Conservation (phyloP, 2,797 vertebrate genomes). For the Pteropus rufus region DNA sequence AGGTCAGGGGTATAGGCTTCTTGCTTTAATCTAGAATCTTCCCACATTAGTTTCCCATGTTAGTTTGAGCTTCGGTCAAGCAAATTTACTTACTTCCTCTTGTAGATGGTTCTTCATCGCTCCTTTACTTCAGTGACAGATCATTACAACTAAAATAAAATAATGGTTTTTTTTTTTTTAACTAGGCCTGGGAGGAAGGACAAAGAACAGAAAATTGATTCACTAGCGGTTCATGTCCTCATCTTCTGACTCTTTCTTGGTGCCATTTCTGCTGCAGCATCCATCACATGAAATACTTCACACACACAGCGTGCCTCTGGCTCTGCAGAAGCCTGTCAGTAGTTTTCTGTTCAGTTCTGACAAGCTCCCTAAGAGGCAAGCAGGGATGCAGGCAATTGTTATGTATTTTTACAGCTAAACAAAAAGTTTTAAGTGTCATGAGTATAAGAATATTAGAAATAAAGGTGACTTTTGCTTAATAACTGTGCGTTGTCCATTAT, state of each 20-base stretch:
- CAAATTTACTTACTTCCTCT: neutral
- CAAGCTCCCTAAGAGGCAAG: neutral
- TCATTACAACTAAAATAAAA: neutral
- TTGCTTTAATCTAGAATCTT: neutral
- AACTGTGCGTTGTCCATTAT: neutral
- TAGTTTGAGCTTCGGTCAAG: neutral
- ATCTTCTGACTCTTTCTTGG: neutral
- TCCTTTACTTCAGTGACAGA: neutral
- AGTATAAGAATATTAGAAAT: neutral
- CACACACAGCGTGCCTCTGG: neutral
- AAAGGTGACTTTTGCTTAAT: neutral
- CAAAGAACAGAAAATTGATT: neutral
- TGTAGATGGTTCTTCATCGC: neutral
- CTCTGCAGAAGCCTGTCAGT: neutral
- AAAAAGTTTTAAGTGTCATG: neutral
- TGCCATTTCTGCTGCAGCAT: neutral
- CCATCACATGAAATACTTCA: neutral
- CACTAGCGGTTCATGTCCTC: neutral
- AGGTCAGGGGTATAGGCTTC: neutral
- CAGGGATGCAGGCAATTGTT: neutral
- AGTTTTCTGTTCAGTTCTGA: neutral
- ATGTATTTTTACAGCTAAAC: neutral
- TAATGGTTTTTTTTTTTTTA: neutral
- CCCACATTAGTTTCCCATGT: neutral
- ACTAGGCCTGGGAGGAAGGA: neutral